Percentiles rank a stretch among this genome's conserved stretches.
These are phyloP conservation scores for Prenolepis imparis DNA, from an alignment of 2,888 invertebrate genomes.

Conservation along the genomic window DNA sequence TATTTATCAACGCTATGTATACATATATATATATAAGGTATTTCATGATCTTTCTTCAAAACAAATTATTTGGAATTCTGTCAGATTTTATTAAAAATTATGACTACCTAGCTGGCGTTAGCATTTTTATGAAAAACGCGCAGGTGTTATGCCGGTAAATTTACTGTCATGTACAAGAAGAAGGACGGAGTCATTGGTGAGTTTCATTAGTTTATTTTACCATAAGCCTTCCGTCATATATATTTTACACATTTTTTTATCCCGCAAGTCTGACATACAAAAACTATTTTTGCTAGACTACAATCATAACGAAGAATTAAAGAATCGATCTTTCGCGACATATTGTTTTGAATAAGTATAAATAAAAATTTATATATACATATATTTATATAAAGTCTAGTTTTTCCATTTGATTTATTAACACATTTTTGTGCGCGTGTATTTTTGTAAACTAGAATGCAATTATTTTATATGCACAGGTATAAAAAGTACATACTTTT, in stretches of 20 bases:
- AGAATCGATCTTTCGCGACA: not conserved
- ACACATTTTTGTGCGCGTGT: not conserved
- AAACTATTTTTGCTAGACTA: conserved; percentile 27
- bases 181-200: not conserved
- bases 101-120: not conserved
- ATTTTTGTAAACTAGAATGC: not conserved
- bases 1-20: not conserved
- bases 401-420: not conserved
- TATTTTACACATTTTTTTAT: conserved; percentile 24
- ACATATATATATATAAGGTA: not conserved
- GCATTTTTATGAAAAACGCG: conserved; percentile 19
- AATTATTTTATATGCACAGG: not conserved
- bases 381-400: not conserved
- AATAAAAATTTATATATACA: not conserved
- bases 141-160: conserved; percentile 25
- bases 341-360: not conserved
- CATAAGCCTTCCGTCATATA: conserved; percentile 35
- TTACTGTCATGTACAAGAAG: not conserved
- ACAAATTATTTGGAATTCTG: conserved; percentile 11
- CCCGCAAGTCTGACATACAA: not conserved
- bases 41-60: not conserved
- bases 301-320: not conserved
- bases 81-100: conserved; percentile 21
- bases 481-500: not conserved
- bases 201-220: conserved; percentile 29